Evolutionary conservation across 2,888 invertebrate species (phyloP), one percentile per base, ranked within the genome.

Genomic region (Mylabris sibirica): DNA sequence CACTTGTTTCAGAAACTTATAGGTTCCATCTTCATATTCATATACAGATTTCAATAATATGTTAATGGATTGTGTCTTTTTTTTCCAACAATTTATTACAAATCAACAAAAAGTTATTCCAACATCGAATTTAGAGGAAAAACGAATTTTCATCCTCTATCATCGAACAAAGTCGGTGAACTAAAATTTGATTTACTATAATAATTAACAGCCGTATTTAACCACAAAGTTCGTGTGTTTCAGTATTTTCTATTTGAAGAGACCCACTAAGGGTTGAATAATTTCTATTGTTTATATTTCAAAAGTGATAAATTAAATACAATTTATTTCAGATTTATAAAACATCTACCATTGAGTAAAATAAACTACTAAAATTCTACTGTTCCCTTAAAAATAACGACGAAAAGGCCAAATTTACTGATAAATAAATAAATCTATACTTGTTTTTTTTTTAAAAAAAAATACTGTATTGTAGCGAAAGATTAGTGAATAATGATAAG

Each of bases 1-100:
- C 74, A 76, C 71, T 74, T 72, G 74, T 76, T 76, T 70, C 66
- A 68, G 69, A 66, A 75, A 72, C 73, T 71, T 74, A 72, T 68
- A 72, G 68, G 61, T 64, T 68, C 70, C 65, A 64, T 44, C 66
- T 65, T 66, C 66, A 69, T 66, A 66, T 66, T 66, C 69, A 68
- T 68, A 63, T 59, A n/a, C 53, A 66, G 59, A 60, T 66, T 69
- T 66, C 63, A 65, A 69, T 65, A 65, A 65, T 66, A 69, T 66
- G 66, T 63, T 67, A 59, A 67, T 35, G 57, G n/a, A 59, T 24
- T 49, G n/a, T 44, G 63, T 53, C 63, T 49, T 20, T 3, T 44
- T 4, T 6, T 14, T 17, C 2, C 20, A 6, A n/a, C 12, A 38
- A 35, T 38, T 38, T 14, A 3, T 38, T 38, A 12, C 12, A 38